Base-by-base conservation (phyloP, 2,888 invertebrate genomes). In the Parnassius apollo region DNA sequence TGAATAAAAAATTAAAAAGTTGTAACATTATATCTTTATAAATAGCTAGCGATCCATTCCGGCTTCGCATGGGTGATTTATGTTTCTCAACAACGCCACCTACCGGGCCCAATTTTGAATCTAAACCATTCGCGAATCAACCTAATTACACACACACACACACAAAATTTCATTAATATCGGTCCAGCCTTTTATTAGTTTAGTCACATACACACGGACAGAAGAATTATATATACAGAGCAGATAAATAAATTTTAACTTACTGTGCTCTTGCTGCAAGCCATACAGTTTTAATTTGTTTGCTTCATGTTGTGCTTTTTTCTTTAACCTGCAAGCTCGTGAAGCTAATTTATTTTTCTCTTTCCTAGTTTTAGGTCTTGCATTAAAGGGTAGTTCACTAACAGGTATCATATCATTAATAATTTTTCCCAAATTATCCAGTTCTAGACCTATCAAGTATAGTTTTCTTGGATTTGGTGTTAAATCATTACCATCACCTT, bases 231-330 rank as follows among this genome's bases (percentile, higher is more conserved):
- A n/a, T n/a, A n/a, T n/a, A n/a, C n/a, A n/a, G n/a, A n/a, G n/a
- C n/a, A n/a, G n/a, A 25, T 13, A 25, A 46, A 35, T 9, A 42
- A 50, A 45, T 11, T 10, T 54, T 10, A 46, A 94, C 96, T 95
- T 92, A 98, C 98, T 96, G 85, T 99, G 99, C 88, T 99, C 99
- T 75, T 95, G 94, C 85, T 98, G 98, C 72, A 99, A 93, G 48
- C 99, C 99, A 81, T 94, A 96, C 2, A 99, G 91, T 91, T 99
- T 99, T 62, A 99, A 95, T 90, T 99, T 99, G 82, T 99, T 99
- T 2, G 99, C 99, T 88, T 99, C 99, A 83, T 99, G 99, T 81
- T 99, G 99, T 4, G 99, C 99, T 90, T 99, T 99, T 88, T 99
- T 99, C 94, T 99, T 99, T 77, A 99, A 93, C 46, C 99, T 94